Evolutionary conservation across 2,888 invertebrate species (phyloP).

Genomic region (Dynastes maya): DNA sequence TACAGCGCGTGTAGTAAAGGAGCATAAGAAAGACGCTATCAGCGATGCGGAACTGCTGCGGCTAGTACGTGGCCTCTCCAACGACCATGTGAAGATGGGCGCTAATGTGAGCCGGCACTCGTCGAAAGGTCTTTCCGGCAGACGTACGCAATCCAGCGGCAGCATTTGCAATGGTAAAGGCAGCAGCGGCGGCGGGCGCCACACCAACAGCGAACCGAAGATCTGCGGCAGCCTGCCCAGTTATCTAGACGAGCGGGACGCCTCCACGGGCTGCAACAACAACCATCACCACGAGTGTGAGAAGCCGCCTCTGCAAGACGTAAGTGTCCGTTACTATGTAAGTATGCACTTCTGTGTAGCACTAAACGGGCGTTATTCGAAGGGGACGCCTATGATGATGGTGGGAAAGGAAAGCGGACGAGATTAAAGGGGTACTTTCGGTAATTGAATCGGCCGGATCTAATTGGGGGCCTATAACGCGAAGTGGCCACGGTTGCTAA

Average conservation of each 20-base stretch:
- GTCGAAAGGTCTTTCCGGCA: slow-evolving; percentile 80
- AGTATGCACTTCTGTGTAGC: background rate
- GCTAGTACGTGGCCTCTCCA: slow-evolving; percentile 67
- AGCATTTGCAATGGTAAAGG: slow-evolving; percentile 77
- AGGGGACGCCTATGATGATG: background rate
- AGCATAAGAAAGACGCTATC: slow-evolving; percentile 54
- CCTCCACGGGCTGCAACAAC: slow-evolving; percentile 66
- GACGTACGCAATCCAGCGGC: slow-evolving; percentile 82
- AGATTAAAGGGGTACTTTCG: slow-evolving; percentile 11
- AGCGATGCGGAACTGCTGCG: slow-evolving; percentile 72
- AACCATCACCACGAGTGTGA: slow-evolving; percentile 66
- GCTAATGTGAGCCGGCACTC: slow-evolving; percentile 86
- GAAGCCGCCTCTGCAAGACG: slow-evolving; percentile 65
- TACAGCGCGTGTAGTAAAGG: slow-evolving; percentile 52
- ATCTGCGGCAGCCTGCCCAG: slow-evolving; percentile 79
- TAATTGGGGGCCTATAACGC: slow-evolving; percentile 11
- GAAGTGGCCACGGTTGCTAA: background rate
- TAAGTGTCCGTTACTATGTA: slow-evolving; percentile 54
- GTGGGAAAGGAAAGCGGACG: background rate
- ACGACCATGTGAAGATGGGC: slow-evolving; percentile 78
- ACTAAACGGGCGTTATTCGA: background rate
- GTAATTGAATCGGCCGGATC: slow-evolving; percentile 33
- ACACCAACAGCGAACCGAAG: slow-evolving; percentile 62
- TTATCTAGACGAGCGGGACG: slow-evolving; percentile 77
- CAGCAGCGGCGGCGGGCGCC: slow-evolving; percentile 59